Base-by-base conservation (phyloP, 2,888 invertebrate species). In the Caenorhabditis angaria region DNA sequence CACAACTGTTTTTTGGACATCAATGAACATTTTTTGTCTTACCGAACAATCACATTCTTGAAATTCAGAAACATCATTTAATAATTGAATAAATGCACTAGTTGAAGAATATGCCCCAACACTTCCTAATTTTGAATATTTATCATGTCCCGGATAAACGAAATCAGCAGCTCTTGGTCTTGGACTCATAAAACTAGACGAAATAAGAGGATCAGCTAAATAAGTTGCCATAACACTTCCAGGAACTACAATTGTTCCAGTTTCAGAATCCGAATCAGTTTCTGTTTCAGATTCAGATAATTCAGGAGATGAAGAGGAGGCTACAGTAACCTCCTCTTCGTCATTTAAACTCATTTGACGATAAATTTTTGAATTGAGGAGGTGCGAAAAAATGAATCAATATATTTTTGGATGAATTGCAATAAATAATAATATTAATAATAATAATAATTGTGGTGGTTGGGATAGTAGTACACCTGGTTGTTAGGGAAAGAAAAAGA, bases 51-150 rank as follows among this genome's bases (percentile, higher is more conserved):
- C 65, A 47, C 67, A 68, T 29, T 71, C 61, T 0, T 62, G 57
- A n/a, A 55, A 56, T 27, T 62, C 61, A 12, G 71, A 60, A 59
- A 80, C 74, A 32, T 80, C 74, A 55, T 76, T 72, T 55, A 84
- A 77, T 50, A 84, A 53, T 20, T 69, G 70, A 41, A 84, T 77
- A 55, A 84, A 84, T 0, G 78, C 70, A 12, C 78, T 69, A 0
- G 84, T 84, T 14, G 80, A 70, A 2, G 84, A 80, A 54, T 83
- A 82, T 10, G 65, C 62, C 4, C 64, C 70, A 20, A 80, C 81
- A 53, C 75, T 80, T 1, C 81, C 81, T 20, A 78, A 59, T 41
- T 47, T 61, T 41, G 74, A 70, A 24, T 66, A 68, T 2, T 61
- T 63, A 35, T 71, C 72, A 29, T 68, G 64, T 20, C 59, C 61